Evolutionary conservation across 1,140 invertebrate species (phyloP).

Genomic region (Stegodyphus dumicola): DNA sequence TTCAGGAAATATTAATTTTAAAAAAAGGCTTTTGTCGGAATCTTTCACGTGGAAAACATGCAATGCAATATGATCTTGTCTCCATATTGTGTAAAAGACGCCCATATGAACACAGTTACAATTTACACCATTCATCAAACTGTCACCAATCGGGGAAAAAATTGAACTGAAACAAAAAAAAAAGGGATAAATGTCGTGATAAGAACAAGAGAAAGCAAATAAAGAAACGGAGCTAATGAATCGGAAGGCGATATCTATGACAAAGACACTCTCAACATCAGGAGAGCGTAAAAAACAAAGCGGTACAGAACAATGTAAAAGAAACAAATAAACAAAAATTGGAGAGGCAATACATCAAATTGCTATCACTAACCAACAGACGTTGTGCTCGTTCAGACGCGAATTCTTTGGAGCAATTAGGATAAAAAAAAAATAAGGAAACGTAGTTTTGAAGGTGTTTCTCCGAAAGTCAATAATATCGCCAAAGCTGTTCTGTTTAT

Average conservation of each 20-base stretch:
- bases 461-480: no score
- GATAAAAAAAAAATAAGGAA: slow-evolving; percentile 12
- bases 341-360: slow-evolving; percentile 50
- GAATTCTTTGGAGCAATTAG: slow-evolving; percentile 54
- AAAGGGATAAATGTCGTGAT: slow-evolving; percentile 14
- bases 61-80: no score
- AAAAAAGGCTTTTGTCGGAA: no score
- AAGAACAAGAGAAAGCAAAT: slow-evolving; percentile 37
- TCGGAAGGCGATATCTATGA: slow-evolving; percentile 58
- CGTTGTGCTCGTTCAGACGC: slow-evolving; percentile 41
- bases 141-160: slow-evolving; percentile 29
- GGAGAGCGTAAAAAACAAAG: slow-evolving; percentile 57
- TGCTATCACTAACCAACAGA: slow-evolving; percentile 54
- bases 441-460: no score
- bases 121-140: slow-evolving; percentile 23
- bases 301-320: not conserved
- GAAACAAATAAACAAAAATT: slow-evolving; percentile 15
- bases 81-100: no score
- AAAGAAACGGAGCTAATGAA: slow-evolving; percentile 56
- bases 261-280: slow-evolving; percentile 45
- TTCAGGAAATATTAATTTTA: no score
- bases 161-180: slow-evolving; percentile 15
- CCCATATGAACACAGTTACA: no score
- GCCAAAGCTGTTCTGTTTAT: no score
- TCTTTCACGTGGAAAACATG: no score